These are phyloP conservation scores for Heliconius ismenius DNA, from an alignment of 2,888 invertebrate genomes.

Conservation along the genomic window DNA sequence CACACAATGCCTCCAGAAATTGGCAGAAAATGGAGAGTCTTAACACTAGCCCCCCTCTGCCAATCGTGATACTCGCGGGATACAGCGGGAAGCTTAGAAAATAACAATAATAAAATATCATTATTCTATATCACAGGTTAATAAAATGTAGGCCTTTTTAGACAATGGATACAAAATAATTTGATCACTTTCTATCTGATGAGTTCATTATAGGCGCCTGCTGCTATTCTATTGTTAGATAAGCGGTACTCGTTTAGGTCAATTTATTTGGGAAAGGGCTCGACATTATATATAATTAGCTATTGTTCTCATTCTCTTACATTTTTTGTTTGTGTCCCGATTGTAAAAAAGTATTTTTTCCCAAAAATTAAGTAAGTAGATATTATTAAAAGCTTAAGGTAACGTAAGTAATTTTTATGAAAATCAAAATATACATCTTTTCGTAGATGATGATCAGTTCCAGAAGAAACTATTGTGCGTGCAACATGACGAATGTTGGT, in stretches of 20 bases:
- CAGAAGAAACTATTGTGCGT: conserved; percentile 72
- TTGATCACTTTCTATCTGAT: conserved; percentile 36
- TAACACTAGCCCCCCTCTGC: too few species aligned
- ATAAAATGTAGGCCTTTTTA: conserved; percentile 30
- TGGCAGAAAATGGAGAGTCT: too few species aligned
- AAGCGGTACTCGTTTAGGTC: conserved; percentile 18
- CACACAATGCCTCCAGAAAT: too few species aligned
- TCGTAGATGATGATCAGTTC: conserved; percentile 62
- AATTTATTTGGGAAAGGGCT: conserved; percentile 12
- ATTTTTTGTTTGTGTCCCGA: neutral
- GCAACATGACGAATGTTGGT: conserved; percentile 69
- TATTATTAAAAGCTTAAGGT: neutral
- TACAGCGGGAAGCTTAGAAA: too few species aligned
- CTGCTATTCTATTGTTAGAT: conserved; percentile 37
- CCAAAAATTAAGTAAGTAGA: neutral
- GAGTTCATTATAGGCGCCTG: conserved; percentile 35
- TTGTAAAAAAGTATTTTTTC: neutral
- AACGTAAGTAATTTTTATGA: too few species aligned
- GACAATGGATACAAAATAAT: conserved; percentile 31
- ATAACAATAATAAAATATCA: too few species aligned
- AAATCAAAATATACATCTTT: neutral
- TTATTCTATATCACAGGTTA: conserved; percentile 12
- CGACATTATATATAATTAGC: conserved; percentile 1
- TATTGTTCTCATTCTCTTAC: neutral
- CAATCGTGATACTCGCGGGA: too few species aligned